phyloP scores from a whole-genome alignment of 2,888 invertebrate genomes.

The Parnassius apollo region DNA sequence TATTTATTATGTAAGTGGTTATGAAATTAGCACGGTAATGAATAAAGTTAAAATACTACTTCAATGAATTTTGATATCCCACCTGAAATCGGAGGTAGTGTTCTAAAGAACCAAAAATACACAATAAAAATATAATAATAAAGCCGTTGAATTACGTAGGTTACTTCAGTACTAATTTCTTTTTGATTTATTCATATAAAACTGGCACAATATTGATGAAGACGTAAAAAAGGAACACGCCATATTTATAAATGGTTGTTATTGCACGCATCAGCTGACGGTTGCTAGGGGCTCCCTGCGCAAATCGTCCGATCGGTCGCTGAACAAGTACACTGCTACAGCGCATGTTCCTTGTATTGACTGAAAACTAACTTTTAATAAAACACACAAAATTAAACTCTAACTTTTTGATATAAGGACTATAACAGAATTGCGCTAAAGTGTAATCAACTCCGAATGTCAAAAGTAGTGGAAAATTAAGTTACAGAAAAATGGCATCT shows the following conservation, averaged over 20 bases:
- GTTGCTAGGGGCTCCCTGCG: conserved; percentile 35
- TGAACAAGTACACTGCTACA: conserved; percentile 24
- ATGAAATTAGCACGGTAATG: too few species aligned
- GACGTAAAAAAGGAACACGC: conserved; percentile 34
- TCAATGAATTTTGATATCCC: too few species aligned
- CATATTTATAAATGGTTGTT: conserved; percentile 34
- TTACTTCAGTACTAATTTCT: background rate
- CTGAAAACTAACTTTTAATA: conserved; percentile 27
- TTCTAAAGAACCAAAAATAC: too few species aligned
- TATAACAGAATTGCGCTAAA: background rate
- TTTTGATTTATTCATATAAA: conserved; percentile 26
- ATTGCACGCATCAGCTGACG: conserved; percentile 36
- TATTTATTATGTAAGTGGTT: too few species aligned
- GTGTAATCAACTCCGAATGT: background rate
- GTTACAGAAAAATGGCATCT: background rate
- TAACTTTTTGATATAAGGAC: background rate
- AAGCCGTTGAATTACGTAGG: too few species aligned
- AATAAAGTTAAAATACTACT: too few species aligned
- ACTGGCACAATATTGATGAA: conserved; percentile 6
- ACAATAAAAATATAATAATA: too few species aligned
- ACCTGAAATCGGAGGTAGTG: too few species aligned
- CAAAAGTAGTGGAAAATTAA: background rate
- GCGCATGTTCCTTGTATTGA: conserved; percentile 46
- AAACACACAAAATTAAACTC: conserved; percentile 15
- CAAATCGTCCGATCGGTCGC: conserved; percentile 23